Evolutionary conservation across 2,888 invertebrate species (phyloP).

Genomic region (Notodonta ziczac): DNA sequence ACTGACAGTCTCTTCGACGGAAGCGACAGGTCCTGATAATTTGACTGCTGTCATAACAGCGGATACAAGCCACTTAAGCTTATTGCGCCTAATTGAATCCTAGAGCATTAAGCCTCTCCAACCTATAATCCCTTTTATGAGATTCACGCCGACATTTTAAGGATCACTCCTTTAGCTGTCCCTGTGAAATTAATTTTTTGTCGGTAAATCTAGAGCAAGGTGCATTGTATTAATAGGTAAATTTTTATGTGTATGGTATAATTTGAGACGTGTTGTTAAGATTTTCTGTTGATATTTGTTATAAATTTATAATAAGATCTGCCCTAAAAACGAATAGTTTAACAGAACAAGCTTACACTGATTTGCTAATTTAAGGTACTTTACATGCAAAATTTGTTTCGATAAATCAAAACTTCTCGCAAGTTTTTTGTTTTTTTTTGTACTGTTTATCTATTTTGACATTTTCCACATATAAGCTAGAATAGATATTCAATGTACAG

Average conservation of each 20-base stretch:
- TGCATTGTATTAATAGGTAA: conserved; percentile 36
- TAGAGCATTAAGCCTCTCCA: conserved; percentile 75
- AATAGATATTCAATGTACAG: conserved; percentile 27
- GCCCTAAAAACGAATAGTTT: background rate
- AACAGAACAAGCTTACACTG: background rate
- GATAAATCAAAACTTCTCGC: too few species aligned
- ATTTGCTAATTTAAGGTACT: too few species aligned
- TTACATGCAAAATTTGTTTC: too few species aligned
- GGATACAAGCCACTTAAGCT: conserved; percentile 82
- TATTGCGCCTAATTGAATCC: conserved; percentile 84
- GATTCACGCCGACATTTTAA: conserved; percentile 78
- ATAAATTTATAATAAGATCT: background rate
- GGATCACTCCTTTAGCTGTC: conserved; percentile 63
- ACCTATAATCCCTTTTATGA: conserved; percentile 80
- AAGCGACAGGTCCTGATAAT: conserved; percentile 71
- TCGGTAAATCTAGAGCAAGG: conserved; percentile 58
- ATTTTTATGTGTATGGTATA: conserved; percentile 9
- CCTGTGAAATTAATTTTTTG: conserved; percentile 65
- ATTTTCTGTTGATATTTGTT: background rate
- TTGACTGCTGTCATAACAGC: conserved; percentile 81
- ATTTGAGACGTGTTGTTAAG: conserved; percentile 4
- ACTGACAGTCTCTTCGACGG: conserved; percentile 55
- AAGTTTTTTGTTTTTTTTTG: too few species aligned
- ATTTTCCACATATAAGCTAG: too few species aligned
- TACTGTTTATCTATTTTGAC: too few species aligned